Conservation (phyloP, 2,797 vertebrate species). For the Aulostomus chinensis region DNA sequence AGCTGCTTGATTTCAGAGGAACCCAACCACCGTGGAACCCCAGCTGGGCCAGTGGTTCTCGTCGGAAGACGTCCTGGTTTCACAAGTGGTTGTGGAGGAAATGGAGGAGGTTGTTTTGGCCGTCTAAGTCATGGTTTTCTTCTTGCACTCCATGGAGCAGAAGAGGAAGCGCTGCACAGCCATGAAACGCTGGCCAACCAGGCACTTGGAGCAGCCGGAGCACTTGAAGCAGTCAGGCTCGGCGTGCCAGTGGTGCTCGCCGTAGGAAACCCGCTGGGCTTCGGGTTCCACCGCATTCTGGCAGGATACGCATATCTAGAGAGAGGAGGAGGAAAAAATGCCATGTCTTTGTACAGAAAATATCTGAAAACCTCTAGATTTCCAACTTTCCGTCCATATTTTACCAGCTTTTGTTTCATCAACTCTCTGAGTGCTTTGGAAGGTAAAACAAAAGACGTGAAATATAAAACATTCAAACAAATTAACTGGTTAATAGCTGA, state of each 20-base stretch:
- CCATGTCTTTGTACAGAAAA: too few relatives aligned
- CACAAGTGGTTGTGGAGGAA: slow-evolving; percentile 10
- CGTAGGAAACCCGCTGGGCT: slow-evolving; percentile 92
- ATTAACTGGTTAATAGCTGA: too few relatives aligned
- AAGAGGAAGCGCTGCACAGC: slow-evolving; percentile 88
- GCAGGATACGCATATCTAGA: slow-evolving; percentile 88
- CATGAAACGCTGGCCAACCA: slow-evolving; percentile 95
- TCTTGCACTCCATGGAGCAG: slow-evolving; percentile 95
- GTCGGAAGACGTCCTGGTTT: slow-evolving; percentile 17
- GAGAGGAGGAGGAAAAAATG: background rate
- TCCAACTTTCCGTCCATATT: too few relatives aligned
- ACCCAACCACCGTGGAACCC: too few relatives aligned
- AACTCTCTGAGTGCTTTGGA: too few relatives aligned
- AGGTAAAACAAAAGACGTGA: too few relatives aligned
- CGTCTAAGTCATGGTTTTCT: slow-evolving; percentile 78
- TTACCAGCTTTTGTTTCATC: too few relatives aligned
- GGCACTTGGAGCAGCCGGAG: slow-evolving; percentile 91
- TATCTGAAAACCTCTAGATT: too few relatives aligned
- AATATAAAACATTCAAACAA: too few relatives aligned
- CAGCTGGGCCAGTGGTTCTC: too few relatives aligned
- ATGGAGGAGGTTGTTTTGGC: background rate
- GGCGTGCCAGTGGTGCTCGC: slow-evolving; percentile 93
- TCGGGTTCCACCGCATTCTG: slow-evolving; percentile 90
- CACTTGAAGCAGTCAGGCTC: slow-evolving; percentile 90
- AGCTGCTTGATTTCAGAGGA: too few relatives aligned